These are phyloP conservation scores for Agrochola litura DNA, from an alignment of 2,888 invertebrate species.

Conservation along the genomic window DNA sequence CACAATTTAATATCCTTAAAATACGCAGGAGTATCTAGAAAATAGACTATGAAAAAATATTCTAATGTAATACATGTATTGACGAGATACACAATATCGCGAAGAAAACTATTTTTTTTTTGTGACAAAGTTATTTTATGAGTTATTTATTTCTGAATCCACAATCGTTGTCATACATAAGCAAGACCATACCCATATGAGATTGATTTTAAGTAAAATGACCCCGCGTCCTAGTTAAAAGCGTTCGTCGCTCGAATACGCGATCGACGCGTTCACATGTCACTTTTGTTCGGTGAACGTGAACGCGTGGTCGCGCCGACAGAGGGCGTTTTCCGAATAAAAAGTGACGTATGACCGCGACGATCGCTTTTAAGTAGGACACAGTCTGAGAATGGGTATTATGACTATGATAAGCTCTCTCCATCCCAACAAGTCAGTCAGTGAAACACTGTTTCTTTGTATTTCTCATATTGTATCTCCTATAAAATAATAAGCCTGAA, in stretches of 20 bases:
- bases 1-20: slow-evolving; percentile 10
- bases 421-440: background rate
- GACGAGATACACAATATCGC: too few species aligned
- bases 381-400: background rate
- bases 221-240: background rate
- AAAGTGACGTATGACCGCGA: background rate
- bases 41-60: slow-evolving; percentile 4
- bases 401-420: slow-evolving; percentile 14
- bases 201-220: background rate
- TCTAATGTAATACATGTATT: background rate
- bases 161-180: slow-evolving; percentile 10
- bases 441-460: background rate
- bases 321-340: background rate
- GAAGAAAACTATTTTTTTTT: background rate
- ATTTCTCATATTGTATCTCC: background rate
- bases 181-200: slow-evolving; percentile 4
- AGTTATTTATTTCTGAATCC: background rate
- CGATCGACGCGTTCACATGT: too few species aligned
- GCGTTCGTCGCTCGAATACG: background rate
- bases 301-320: too few species aligned
- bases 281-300: background rate
- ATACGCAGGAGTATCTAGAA: slow-evolving; percentile 19
- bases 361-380: background rate
- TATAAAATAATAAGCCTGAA: background rate
- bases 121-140: background rate